phyloP scores from a whole-genome alignment of 64 coral and sea anemone species.

The Anthopleura sola region DNA sequence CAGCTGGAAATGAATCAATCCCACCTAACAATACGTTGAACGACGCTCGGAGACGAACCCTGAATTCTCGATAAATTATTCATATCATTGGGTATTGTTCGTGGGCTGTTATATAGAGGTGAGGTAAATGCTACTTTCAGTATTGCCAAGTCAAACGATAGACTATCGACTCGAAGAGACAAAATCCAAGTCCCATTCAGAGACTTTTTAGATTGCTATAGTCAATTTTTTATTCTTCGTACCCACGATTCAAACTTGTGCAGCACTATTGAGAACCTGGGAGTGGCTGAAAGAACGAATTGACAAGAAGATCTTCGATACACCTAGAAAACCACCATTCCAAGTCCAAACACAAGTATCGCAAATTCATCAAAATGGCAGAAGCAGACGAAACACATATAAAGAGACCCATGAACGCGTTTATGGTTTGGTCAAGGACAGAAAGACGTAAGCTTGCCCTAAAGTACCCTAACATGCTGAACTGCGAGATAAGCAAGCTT shows the following conservation, averaged over 20 bases:
- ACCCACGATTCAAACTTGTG: background rate
- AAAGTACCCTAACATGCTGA: constrained; percentile 95
- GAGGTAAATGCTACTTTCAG: constrained; percentile 2
- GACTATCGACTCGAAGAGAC: constrained; percentile 5
- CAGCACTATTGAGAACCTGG: background rate
- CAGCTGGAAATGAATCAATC: constrained; percentile 6
- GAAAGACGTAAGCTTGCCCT: constrained; percentile 86
- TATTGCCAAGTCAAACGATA: constrained; percentile 15
- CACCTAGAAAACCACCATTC: background rate
- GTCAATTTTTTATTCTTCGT: background rate
- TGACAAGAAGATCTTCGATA: background rate
- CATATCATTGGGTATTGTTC: background rate
- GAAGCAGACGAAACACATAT: constrained; percentile 71
- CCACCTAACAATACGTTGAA: constrained; percentile 13
- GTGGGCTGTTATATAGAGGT: constrained; percentile 1
- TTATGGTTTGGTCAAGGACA: constrained; percentile 94
- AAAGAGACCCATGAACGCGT: constrained; percentile 90
- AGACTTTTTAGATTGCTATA: background rate
- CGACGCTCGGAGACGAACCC: background rate
- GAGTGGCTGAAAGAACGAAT: background rate
- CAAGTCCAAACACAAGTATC: background rate
- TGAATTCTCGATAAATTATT: constrained; percentile 10
- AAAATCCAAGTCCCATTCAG: constrained; percentile 5
- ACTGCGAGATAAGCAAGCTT: constrained; percentile 94
- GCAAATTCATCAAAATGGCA: constrained; percentile 31